A percentile compares a stretch with the other conserved stretches of the same genome.
Conservation (phyloP, 2,113 vertebrate genomes). For the Alligator sinensis region DNA sequence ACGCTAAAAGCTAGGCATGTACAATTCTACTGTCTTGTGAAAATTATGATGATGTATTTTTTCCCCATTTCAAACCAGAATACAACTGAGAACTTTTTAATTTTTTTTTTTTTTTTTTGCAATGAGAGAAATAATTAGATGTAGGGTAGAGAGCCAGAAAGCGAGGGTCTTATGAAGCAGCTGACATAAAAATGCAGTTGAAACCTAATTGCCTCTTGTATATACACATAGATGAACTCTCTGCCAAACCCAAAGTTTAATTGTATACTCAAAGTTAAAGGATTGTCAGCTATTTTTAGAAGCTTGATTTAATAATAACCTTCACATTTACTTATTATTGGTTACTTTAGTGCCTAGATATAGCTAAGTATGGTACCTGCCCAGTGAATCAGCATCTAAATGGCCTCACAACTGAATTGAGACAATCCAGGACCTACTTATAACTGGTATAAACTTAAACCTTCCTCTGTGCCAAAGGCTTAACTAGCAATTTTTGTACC, state of each 20-base stretch:
- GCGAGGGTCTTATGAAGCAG: no score
- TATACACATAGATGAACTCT: neutral
- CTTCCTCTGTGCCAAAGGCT: neutral
- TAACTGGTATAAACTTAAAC: conserved; percentile 42
- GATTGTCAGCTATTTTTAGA: neutral
- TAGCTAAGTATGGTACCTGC: neutral
- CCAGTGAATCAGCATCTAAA: conserved; percentile 31
- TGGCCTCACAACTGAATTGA: conserved; percentile 22
- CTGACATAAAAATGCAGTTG: no score
- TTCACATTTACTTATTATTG: neutral
- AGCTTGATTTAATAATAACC: neutral
- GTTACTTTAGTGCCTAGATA: conserved; percentile 21
- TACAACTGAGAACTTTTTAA: no score
- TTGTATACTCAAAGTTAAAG: neutral
- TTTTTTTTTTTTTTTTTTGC: no score
- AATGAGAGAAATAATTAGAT: no score
- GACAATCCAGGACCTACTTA: conserved; percentile 13
- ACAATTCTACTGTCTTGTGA: no score
- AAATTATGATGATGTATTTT: no score
- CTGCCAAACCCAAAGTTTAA: neutral
- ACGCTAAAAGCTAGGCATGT: no score
- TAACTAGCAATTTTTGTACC: no score
- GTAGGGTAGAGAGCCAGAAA: no score
- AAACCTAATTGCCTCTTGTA: neutral
- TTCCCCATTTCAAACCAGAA: no score